A percentile compares a stretch with the other conserved stretches of the same genome.
Evolutionary conservation across 2,113 vertebrate species (phyloP).

Genomic region (Cavia aperea): DNA sequence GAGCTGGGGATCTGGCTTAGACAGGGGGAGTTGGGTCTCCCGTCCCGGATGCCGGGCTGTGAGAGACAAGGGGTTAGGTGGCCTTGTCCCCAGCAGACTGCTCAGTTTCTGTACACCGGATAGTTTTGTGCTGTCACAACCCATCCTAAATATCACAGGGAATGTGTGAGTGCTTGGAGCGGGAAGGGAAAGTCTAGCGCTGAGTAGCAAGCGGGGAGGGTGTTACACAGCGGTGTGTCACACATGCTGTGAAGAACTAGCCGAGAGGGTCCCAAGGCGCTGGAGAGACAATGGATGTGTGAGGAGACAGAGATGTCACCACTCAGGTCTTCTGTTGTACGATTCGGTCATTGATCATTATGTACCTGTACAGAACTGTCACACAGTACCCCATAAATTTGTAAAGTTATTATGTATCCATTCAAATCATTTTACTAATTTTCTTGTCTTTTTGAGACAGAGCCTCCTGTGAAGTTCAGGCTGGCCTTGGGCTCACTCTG

Average conservation of each 20-base stretch:
- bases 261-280: too few relatives aligned
- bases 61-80: too few relatives aligned
- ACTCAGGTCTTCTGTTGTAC: not conserved
- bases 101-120: not conserved
- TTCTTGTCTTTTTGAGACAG: too few relatives aligned
- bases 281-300: not conserved
- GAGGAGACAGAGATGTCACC: not conserved
- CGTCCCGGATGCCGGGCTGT: not conserved
- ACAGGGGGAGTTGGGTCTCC: not conserved
- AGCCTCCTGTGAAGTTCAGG: too few relatives aligned
- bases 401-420: not conserved
- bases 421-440: not conserved
- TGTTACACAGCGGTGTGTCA: too few relatives aligned
- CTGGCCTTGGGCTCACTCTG: too few relatives aligned
- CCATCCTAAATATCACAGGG: not conserved
- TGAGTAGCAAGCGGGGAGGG: not conserved
- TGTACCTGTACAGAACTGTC: not conserved
- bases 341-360: not conserved
- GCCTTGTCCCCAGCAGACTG: too few relatives aligned
- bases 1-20: not conserved
- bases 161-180: fast-evolving
- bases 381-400: not conserved
- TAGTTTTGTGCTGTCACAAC: not conserved
- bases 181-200: not conserved
- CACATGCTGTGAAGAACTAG: too few relatives aligned